These are phyloP conservation scores for Istiophorus platypterus DNA, from an alignment of 2,113 vertebrate species.

Conservation along the genomic window DNA sequence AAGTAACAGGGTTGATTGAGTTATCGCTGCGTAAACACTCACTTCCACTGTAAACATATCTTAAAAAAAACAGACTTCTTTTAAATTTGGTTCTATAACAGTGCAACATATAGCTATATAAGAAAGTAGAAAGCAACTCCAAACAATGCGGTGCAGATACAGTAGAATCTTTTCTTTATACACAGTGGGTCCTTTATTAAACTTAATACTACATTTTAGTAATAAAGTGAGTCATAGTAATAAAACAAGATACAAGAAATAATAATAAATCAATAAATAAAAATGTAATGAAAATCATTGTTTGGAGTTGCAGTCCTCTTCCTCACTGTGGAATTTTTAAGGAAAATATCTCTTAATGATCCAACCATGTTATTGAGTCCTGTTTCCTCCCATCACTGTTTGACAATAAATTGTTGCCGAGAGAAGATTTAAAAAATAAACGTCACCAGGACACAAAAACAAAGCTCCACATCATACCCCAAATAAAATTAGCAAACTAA, in stretches of 20 bases:
- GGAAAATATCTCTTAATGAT: not conserved
- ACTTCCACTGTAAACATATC: not conserved
- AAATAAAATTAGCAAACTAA: conserved; percentile 18
- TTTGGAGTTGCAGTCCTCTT: not conserved
- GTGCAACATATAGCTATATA: not conserved
- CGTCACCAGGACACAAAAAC: not conserved
- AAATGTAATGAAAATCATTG: not conserved
- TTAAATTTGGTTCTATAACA: not conserved
- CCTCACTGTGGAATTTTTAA: not conserved
- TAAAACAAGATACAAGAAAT: not conserved
- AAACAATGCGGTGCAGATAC: not conserved
- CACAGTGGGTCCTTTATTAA: not conserved
- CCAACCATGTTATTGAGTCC: conserved; percentile 20
- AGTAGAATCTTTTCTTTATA: not conserved
- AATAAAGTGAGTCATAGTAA: conserved; percentile 2
- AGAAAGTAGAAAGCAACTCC: not conserved
- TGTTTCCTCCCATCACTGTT: conserved; percentile 20
- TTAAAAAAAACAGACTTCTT: not conserved
- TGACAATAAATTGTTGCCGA: not conserved
- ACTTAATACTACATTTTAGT: not conserved
- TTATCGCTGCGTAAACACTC: not conserved
- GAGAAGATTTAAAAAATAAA: conserved; percentile 8
- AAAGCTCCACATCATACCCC: conserved; percentile 39
- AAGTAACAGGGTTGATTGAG: conserved; percentile 11
- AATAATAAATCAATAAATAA: conserved; percentile 3